Base-by-base conservation (phyloP, 2,797 vertebrate species). In the Sebastes miniatus region DNA sequence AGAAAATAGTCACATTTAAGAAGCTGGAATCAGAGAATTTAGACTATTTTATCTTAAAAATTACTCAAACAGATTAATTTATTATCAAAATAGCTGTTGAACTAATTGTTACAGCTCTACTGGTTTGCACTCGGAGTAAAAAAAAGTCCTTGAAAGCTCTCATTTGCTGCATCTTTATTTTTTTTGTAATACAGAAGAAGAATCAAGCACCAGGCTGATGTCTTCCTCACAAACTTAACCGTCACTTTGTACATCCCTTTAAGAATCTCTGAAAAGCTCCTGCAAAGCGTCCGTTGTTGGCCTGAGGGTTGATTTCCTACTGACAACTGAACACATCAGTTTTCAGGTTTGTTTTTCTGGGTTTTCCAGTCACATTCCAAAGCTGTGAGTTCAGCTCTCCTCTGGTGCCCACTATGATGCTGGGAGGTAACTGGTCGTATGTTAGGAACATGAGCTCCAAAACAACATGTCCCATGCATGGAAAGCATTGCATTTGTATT, bases 331-430 rank as follows among this genome's bases (percentile, higher is more conserved):
- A 69, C 74, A 86, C 86, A 83, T 87, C 83, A 86, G 52, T 82
- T 90, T 91, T 80, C 76, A 72, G 81, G 84, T 93, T 94, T 95
- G 88, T 83, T 91, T 90, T 91, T 93, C 90, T 88, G 86, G 69
- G 76, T 93, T 92, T 91, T 93, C 79, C 83, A 91, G 74, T 90
- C 91, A 88, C 93, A 93, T 95, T 94, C 93, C 92, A 89, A 91
- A 94, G 93, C 91, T 84, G 89, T 95, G 94, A 95, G 93, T 95
- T 95, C 91, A 94, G 87, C 89, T 88, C 89, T 93, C 87, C 91
- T 84, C 91, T 85, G 77, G 90, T 93, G 91, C 91, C 85, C 89
- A 91, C 84, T 81, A 80, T 78, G 93, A 92, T 93, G 87, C 89
- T 89, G 84, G 87, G 89, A 91, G 90, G 85, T 89, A 79, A 85